A percentile compares a stretch with the other conserved stretches of the same genome.
These are phyloP conservation scores for Bacillus rossius DNA, from an alignment of 1,140 invertebrate genomes.

Conservation along the genomic window DNA sequence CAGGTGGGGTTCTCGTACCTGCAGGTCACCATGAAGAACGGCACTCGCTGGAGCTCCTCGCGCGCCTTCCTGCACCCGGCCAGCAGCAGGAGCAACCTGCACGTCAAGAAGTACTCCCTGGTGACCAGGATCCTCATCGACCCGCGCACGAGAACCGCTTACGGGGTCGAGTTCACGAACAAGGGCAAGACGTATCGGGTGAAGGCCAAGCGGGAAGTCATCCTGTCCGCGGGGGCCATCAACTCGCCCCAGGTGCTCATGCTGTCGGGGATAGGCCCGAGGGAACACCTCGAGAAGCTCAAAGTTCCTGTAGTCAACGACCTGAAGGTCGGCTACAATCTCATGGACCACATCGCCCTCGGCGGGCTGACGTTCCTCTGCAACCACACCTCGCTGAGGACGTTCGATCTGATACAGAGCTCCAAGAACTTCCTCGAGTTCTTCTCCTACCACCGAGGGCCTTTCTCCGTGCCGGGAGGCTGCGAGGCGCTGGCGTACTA, in stretches of 20 bases:
- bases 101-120: constrained; percentile 55
- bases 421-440: constrained; percentile 41
- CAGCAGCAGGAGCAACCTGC: constrained; percentile 55
- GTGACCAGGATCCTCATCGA: constrained; percentile 71
- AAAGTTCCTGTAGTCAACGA: constrained; percentile 56
- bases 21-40: constrained; percentile 56
- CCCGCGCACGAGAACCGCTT: constrained; percentile 51
- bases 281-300: constrained; percentile 53
- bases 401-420: constrained; percentile 17
- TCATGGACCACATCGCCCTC: constrained; percentile 69
- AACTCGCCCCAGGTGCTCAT: constrained; percentile 73
- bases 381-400: constrained; percentile 41
- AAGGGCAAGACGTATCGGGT: constrained; percentile 49
- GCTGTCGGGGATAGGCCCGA: constrained; percentile 74
- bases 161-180: constrained; percentile 56
- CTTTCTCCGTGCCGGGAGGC: constrained; percentile 69
- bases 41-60: constrained; percentile 66
- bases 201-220: constrained; percentile 62
- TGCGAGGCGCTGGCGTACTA: constrained; percentile 74
- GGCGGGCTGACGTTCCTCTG: constrained; percentile 62
- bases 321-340: too few relatives aligned
- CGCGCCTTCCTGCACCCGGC: constrained; percentile 65
- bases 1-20: constrained; percentile 58
- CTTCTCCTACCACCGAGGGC: constrained; percentile 53
- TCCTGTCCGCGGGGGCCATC: constrained; percentile 68